These are phyloP conservation scores for Proteles cristata DNA, from an alignment of 2,113 vertebrate genomes.

Conservation along the genomic window DNA sequence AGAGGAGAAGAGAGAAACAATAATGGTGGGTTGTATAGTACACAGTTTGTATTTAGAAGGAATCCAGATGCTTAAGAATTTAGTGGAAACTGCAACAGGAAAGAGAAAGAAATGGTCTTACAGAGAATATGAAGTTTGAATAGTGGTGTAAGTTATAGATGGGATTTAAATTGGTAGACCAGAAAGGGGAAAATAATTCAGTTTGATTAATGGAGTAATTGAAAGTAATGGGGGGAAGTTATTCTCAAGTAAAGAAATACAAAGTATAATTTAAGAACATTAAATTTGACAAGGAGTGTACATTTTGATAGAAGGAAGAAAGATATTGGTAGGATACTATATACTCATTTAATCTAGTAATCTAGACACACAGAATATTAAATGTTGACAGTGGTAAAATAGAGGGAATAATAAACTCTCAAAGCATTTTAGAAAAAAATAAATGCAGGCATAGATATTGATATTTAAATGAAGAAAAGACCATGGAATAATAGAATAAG, in stretches of 20 bases:
- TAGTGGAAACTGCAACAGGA: neutral
- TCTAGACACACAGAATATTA: neutral
- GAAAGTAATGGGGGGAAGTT: neutral
- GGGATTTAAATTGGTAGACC: neutral
- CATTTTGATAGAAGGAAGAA: neutral
- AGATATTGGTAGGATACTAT: neutral
- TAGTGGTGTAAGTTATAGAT: neutral
- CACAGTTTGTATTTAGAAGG: neutral
- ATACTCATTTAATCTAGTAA: neutral
- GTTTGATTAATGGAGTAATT: neutral
- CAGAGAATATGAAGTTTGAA: neutral
- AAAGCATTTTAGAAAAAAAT: neutral
- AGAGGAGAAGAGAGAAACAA: neutral
- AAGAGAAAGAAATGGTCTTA: neutral
- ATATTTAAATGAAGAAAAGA: neutral
- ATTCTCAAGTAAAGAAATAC: neutral
- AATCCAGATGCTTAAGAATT: neutral
- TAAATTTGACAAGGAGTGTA: neutral
- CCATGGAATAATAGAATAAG: neutral
- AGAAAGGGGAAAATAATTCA: neutral
- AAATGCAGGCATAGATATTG: neutral
- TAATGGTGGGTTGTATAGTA: neutral
- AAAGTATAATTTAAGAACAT: neutral
- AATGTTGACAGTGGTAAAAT: neutral
- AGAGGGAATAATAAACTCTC: neutral